Base-by-base conservation (phyloP, 2,797 vertebrate genomes). In the Pachyuromys duprasi region DNA sequence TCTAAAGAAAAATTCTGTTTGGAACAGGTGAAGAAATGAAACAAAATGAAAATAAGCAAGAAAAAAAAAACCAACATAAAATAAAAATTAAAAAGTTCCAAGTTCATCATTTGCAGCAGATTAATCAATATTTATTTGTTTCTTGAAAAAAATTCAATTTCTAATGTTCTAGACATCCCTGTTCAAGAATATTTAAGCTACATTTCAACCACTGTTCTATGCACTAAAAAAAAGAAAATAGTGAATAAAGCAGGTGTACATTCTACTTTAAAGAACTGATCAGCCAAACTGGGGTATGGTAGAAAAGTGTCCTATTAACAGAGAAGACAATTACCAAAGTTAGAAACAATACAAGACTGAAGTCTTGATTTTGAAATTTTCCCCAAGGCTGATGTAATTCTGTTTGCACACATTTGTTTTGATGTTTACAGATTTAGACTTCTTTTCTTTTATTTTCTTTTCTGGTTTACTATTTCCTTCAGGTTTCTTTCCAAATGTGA, bases 61-160 rank as follows among this genome's bases (percentile, higher is more conserved):
- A 8, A 49, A 49, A 49, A 49, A n/a, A n/a, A n/a, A n/a, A n/a
- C n/a, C 49, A 49, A 49, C 49, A 49, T 49, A 49, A 49, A 49
- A 49, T 49, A 49, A 11, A 49, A 49, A 49, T 49, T 49, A 49
- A 49, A 49, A 49, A 49, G 3, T 39, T 93, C 17, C 24, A 84
- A 65, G 18, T 62, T 93, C 36, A 31, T 86, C 45, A 63, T 79
- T 28, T 55, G 6, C 8, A 53, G 36, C 3, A 26, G 20, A 75
- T 89, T 82, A 53, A n/a, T 94, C 83, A 94, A 36, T 22, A 83
- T 55, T 87, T 33, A 93, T 78, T 83, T 95, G 49, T 79, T 89
- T 42, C 67, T 87, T 93, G 12, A 86, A 86, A 94, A 8, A 79
- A 69, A 22, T 75, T 93, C 9, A 36, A 39, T 93, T 91, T 36